These are phyloP conservation scores for Alosa sapidissima DNA, from an alignment of 2,797 vertebrate species.

Conservation along the genomic window DNA sequence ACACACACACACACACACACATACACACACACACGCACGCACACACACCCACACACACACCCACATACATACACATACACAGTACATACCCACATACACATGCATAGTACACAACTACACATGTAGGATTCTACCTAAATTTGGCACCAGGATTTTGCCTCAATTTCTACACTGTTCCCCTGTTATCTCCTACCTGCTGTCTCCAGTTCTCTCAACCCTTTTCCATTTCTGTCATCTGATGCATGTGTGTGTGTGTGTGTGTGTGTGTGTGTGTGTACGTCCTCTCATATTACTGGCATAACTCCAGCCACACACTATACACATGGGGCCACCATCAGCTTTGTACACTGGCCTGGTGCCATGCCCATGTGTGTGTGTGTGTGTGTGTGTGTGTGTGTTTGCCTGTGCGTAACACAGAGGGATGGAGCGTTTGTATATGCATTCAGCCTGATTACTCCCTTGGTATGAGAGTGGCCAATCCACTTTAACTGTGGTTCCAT, in stretches of 20 bases:
- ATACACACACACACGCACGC: not conserved
- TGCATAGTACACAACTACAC: not conserved
- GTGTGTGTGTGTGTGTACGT: conserved; percentile 5
- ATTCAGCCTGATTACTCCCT: conserved; percentile 19
- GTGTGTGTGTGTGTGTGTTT: conserved; percentile 17
- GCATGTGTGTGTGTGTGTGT: not conserved
- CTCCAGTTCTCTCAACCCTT: not conserved
- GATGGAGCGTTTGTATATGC: not conserved
- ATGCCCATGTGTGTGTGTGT: conserved; percentile 23
- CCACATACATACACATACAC: not conserved
- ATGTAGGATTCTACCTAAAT: no score
- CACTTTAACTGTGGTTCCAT: conserved; percentile 15
- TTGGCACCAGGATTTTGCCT: no score
- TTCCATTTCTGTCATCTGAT: not conserved
- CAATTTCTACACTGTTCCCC: not conserved
- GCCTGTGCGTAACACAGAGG: not conserved
- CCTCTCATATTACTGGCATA: conserved; percentile 2
- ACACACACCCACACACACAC: not conserved
- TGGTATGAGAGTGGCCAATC: conserved; percentile 29
- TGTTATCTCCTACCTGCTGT: not conserved
- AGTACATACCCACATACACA: not conserved
- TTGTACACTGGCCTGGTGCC: not conserved
- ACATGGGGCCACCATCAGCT: conserved; percentile 29
- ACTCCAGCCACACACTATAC: conserved; percentile 14
- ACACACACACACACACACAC: conserved; percentile 17